Evolutionary conservation across 2,888 invertebrate genomes (phyloP).

Genomic region (Allolobophora icterica): DNA sequence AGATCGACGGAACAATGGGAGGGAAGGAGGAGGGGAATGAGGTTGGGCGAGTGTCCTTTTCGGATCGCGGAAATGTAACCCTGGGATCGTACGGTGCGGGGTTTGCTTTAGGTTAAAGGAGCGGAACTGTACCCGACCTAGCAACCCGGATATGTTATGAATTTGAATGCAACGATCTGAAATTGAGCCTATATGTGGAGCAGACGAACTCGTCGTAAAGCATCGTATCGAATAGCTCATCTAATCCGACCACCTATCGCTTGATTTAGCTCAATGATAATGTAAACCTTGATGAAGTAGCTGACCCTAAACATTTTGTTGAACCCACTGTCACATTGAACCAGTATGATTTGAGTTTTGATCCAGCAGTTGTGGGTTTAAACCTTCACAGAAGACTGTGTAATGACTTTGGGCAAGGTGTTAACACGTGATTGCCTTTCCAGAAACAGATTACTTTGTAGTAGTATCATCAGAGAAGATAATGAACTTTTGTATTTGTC

Average conservation of each 20-base stretch:
- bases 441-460: no score
- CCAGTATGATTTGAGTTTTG: no score
- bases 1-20: not conserved
- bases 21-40: not conserved
- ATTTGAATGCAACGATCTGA: not conserved
- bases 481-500: no score
- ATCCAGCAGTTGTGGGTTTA: no score
- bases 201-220: not conserved
- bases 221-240: not conserved
- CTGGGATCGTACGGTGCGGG: not conserved
- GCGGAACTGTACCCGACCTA: not conserved
- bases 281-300: no score
- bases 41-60: not conserved
- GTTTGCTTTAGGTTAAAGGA: not conserved
- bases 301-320: no score
- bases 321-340: no score
- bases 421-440: no score
- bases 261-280: not conserved
- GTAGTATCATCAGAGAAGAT: no score
- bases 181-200: no score
- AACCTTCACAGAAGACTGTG: no score
- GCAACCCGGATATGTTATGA: not conserved
- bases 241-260: not conserved
- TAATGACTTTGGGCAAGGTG: no score
- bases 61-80: not conserved